Percentiles rank a stretch among this genome's conserved stretches.
phyloP scores from a whole-genome alignment of 2,113 vertebrate genomes.

The Trichomycterus rosablanca region DNA sequence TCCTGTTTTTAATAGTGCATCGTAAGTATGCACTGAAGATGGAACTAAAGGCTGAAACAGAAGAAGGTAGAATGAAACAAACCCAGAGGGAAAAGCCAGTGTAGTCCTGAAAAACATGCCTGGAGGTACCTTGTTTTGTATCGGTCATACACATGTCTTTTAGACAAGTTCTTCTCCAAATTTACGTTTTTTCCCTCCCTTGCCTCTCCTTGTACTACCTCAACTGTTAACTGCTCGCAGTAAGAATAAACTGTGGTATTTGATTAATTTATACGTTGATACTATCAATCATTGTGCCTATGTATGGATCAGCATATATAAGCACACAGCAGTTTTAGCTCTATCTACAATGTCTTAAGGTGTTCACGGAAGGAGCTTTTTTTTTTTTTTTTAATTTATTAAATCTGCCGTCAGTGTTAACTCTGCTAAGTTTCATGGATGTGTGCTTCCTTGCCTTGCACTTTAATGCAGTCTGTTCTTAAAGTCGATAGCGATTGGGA shows the following conservation, averaged over 20 bases:
- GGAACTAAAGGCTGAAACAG: constrained; percentile 91
- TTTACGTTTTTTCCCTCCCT: constrained; percentile 48
- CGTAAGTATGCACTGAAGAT: constrained; percentile 99
- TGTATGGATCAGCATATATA: constrained; percentile 43
- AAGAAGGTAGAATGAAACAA: constrained; percentile 91
- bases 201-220: constrained; percentile 45
- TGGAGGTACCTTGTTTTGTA: constrained; percentile 97
- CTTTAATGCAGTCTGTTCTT: constrained; percentile 98
- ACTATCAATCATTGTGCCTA: constrained; percentile 38
- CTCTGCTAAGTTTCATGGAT: constrained; percentile 58
- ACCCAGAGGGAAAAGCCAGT: constrained; percentile 97
- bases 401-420: constrained; percentile 45
- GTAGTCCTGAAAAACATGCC: constrained; percentile 97
- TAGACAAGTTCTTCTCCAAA: constrained; percentile 56
- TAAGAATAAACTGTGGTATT: constrained; percentile 33
- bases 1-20: constrained; percentile 97
- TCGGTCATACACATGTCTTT: constrained; percentile 63
- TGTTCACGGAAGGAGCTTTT: constrained; percentile 42
- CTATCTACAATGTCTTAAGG: constrained; percentile 42
- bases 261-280: constrained; percentile 23
- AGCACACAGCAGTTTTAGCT: constrained; percentile 49
- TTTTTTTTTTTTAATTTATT: constrained; percentile 33
- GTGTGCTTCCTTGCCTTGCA: constrained; percentile 80
- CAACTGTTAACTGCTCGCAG: constrained; percentile 45
- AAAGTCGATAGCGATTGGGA: constrained; percentile 89